Evolutionary conservation across 1,140 invertebrate genomes (phyloP), one percentile per base, ranked within the genome.

Genomic region (Thalassaphorura encarpata): DNA sequence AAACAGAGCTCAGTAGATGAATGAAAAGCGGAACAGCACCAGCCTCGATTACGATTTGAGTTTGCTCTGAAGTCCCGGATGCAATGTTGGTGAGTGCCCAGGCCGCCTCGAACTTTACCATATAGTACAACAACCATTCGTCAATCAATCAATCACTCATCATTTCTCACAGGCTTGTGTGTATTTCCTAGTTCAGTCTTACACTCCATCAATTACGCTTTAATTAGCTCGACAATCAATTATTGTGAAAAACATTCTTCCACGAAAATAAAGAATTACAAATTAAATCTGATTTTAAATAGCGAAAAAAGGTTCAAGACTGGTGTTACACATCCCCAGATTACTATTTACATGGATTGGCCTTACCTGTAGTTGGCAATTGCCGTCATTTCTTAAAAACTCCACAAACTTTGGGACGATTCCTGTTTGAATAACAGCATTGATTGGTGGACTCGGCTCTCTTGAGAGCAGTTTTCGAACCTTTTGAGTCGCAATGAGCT

Each of bases 51-150:
- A 98, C 93, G 66, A 89, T 84, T 53, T 83, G 78, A 2, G 94
- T 97, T 73, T 97, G 93, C 54, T 83, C 77, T 18, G 90, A 93
- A 21, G 90, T 95, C n/a, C 94, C 94, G 2, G 90, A 95, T 2
- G 93, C 94, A 66, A 98, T 95, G 73, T 98, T 98, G 48, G 94
- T 98, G 58, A 98, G 72, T 45, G 92, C 91, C 94, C 94, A 98
- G 43, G 94, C 92, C 54, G 94, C 92, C 77, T 98, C 94, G 77
- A 97, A 98, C 86, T 97, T 72, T 24, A 19, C 16, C 24, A 11
- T 11, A 36, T 11, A 36, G 33, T 36, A 36, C 33, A n/a, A n/a
- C n/a, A n/a, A n/a, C n/a, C n/a, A n/a, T n/a, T n/a, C n/a, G n/a
- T n/a, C n/a, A n/a, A n/a, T n/a, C n/a, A n/a, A n/a, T n/a, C n/a